A percentile compares a stretch with the other conserved stretches of the same genome.
Conservation (phyloP, 2,113 vertebrate species). For the Scartelaos histophorus region DNA sequence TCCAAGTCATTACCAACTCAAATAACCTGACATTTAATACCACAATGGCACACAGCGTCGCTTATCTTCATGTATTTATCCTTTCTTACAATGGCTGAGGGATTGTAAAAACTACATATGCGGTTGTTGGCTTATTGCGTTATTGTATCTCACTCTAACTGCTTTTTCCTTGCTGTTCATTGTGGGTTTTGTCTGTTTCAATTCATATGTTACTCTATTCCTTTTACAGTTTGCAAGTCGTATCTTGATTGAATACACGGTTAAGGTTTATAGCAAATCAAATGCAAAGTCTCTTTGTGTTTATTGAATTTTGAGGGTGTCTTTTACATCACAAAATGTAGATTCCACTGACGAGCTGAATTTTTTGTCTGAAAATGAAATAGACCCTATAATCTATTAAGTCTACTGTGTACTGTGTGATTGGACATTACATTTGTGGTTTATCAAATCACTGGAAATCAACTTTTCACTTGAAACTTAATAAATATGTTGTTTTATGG, state of each 20-base stretch:
- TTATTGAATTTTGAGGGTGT: background rate
- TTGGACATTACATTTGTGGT: background rate
- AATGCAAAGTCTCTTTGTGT: background rate
- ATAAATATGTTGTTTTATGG: no score
- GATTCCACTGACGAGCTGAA: background rate
- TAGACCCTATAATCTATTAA: background rate
- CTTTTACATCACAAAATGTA: background rate
- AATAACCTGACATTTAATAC: slow-evolving; percentile 22
- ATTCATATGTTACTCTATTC: slow-evolving; percentile 6
- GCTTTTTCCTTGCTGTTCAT: background rate
- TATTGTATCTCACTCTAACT: background rate
- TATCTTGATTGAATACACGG: background rate
- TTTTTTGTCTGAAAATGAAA: background rate
- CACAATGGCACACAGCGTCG: slow-evolving; percentile 6
- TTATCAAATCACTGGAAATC: background rate
- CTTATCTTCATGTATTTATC: slow-evolving; percentile 28
- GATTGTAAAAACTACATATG: slow-evolving; percentile 17
- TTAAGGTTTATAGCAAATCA: background rate
- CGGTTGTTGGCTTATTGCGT: slow-evolving; percentile 14
- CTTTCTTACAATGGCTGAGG: slow-evolving; percentile 13
- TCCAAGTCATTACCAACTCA: slow-evolving; percentile 21
- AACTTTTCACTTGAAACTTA: no score
- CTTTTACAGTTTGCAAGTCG: background rate
- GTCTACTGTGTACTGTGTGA: background rate
- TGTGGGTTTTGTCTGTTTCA: background rate